Conservation (phyloP, 2,797 vertebrate genomes). For the Gorsachius magnificus region DNA sequence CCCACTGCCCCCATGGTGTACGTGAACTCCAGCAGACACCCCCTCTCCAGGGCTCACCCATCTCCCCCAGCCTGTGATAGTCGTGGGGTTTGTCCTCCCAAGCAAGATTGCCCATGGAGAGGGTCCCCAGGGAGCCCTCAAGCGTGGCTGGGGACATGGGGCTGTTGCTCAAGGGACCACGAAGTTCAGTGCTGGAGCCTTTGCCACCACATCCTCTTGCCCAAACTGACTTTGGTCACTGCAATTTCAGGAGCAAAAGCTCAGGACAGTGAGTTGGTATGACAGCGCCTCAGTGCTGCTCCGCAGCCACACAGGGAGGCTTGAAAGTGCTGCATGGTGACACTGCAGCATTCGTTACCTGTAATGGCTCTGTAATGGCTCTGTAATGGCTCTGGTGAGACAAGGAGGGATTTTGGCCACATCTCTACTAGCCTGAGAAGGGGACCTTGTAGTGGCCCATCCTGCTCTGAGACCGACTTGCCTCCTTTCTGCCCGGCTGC, state of each 20-base stretch:
- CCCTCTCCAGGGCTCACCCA: background rate
- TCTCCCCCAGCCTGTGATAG: background rate
- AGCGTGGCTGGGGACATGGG: fast-evolving
- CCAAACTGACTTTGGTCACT: background rate
- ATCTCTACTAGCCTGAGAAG: background rate
- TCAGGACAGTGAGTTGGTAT: background rate
- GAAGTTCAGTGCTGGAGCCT: background rate
- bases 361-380: background rate
- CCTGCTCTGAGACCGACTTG: fast-evolving
- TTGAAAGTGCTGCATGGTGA: background rate
- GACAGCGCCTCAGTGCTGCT: background rate
- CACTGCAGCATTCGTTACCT: background rate
- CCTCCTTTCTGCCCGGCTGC: background rate
- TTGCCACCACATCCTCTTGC: background rate
- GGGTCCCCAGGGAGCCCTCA: background rate
- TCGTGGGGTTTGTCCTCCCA: background rate
- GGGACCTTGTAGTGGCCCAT: background rate
- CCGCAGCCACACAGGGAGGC: background rate
- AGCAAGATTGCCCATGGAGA: background rate
- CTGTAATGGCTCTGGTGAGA: background rate
- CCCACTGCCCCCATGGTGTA: background rate
- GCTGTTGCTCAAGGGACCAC: background rate
- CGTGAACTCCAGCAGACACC: background rate
- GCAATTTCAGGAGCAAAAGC: background rate
- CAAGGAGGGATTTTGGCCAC: background rate